Evolutionary conservation across 2,888 invertebrate genomes (phyloP), one percentile per base, ranked within the genome.

Genomic region (Eubasilissa splendida): DNA sequence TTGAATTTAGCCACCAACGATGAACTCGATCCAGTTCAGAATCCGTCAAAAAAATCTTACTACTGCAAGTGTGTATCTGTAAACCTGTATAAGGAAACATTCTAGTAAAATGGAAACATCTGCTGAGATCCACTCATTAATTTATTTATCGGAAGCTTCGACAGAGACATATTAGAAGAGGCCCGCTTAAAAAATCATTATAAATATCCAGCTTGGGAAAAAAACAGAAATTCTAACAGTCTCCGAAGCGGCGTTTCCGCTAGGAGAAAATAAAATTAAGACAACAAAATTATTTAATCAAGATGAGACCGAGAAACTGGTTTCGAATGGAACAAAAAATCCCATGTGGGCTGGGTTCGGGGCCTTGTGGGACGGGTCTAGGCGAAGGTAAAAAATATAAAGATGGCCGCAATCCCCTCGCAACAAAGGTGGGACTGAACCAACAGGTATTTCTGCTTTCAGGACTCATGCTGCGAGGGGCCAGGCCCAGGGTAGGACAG

Each of bases 261-360:
- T 56, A 60, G 54, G 33, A 68, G 65, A 90, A 90, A 88, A 90
- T 89, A 90, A 90, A 90, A 91, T 91, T 90, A 90, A 91, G 91
- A 91, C 90, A 91, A 90, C 90, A 90, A 90, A 89, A 88, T 90
- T 90, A 89, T 90, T 91, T 90, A 91, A 91, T 91, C 90, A 90
- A 90, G 80, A 79, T 79, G 82, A 74, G 70, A 71, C 79, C 42
- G 31, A 76, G 42, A 80, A 81, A 83, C 81, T 50, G 80, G 83
- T 83, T 77, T 74, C 56, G 56, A 42, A 50, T 42, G 12, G 14
- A n/a, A 79, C 60, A 81, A 75, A 79, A 80, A 80, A 79, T 12
- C 11, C 53, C 22, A 74, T 14, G 70, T 59, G 75, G 81, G 73
- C 60, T 59, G 78, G 73, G 68, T 59, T 56, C 4, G 77, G 56